A percentile compares a stretch with the other conserved stretches of the same genome.
Evolutionary conservation across 2,113 vertebrate genomes (phyloP).

Genomic region (Tapirus terrestris): DNA sequence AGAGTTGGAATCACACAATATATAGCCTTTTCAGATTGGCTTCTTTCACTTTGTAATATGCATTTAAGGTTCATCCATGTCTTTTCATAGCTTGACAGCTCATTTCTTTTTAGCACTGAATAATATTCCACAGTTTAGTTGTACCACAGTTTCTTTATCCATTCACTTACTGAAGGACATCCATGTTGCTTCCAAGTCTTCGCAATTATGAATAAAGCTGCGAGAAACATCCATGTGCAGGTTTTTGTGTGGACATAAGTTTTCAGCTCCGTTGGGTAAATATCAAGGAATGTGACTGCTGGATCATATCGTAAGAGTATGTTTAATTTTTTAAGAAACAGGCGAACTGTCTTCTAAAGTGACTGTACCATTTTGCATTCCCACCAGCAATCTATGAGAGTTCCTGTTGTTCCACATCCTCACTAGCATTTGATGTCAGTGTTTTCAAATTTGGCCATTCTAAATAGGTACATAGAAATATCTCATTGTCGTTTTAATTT

Average conservation of each 20-base stretch:
- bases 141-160: not conserved
- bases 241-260: not conserved
- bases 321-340: not conserved
- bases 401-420: not conserved
- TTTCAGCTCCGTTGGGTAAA: not conserved
- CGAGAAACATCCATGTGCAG: not conserved
- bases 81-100: constrained; percentile 3
- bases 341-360: not conserved
- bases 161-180: not conserved
- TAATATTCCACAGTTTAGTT: not conserved
- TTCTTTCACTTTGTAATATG: not conserved
- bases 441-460: not conserved
- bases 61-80: not conserved
- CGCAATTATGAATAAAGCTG: not conserved
- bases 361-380: not conserved
- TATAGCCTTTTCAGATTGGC: not conserved
- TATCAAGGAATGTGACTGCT: not conserved
- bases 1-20: not conserved
- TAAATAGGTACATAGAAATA: not conserved
- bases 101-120: not conserved
- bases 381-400: not conserved
- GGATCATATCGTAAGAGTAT: not conserved
- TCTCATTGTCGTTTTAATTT: not conserved
- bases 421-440: not conserved
- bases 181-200: not conserved